Conservation (phyloP, 2,113 vertebrate genomes). For the Glaucidium brasilianum region DNA sequence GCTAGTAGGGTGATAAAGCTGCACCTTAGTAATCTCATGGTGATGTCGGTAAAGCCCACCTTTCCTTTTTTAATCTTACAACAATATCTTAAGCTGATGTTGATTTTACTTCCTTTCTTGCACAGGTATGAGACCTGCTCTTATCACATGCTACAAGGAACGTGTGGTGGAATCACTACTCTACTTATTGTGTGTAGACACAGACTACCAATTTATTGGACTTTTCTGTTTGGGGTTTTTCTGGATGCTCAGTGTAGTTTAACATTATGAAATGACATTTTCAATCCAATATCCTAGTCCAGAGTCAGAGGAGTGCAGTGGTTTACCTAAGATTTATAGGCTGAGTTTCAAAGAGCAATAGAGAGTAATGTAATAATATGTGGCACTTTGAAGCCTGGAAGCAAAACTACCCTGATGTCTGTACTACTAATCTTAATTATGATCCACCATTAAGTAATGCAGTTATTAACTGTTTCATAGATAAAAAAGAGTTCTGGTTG, state of each 20-base stretch:
- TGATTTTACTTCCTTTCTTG: neutral
- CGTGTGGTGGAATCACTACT: neutral
- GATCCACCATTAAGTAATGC: neutral
- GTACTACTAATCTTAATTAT: neutral
- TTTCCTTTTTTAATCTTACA: neutral
- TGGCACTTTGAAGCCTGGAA: neutral
- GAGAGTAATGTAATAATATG: neutral
- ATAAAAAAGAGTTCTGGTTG: neutral
- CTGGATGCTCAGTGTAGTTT: neutral
- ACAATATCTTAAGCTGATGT: rapidly evolving
- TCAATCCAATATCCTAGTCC: neutral
- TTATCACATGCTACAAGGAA: rapidly evolving
- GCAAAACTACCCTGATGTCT: neutral
- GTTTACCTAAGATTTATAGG: neutral
- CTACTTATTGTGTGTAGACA: neutral
- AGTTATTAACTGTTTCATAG: neutral
- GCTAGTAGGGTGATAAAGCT: neutral
- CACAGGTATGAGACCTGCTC: neutral
- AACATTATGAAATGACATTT: neutral
- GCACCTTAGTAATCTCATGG: neutral
- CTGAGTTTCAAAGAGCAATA: neutral
- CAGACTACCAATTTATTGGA: neutral
- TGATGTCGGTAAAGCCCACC: neutral
- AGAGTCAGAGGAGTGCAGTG: neutral
- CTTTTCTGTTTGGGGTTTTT: neutral